Conservation (phyloP, 2,888 invertebrate genomes). For the Bellardia pandia region DNA sequence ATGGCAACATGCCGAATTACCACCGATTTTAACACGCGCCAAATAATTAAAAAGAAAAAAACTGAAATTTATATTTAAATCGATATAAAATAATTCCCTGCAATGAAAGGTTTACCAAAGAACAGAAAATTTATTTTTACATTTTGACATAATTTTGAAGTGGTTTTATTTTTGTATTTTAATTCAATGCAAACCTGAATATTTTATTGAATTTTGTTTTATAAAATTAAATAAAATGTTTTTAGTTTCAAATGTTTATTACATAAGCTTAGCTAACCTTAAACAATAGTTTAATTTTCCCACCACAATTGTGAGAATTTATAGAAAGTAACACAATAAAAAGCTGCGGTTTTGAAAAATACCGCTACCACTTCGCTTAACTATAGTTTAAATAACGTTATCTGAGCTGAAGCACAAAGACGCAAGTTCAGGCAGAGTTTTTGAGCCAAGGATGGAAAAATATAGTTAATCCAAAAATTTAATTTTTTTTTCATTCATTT, state of each 20-base stretch:
- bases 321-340: background rate
- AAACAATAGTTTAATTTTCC: background rate
- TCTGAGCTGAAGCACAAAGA: too few species aligned
- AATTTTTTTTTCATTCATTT: too few species aligned
- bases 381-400: too few species aligned
- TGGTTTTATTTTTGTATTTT: background rate
- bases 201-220: background rate
- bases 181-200: too few species aligned
- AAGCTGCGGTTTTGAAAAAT: background rate
- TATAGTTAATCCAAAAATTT: too few species aligned
- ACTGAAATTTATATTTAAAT: conserved; percentile 15
- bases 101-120: background rate
- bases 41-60: conserved; percentile 66
- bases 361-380: background rate
- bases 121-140: background rate
- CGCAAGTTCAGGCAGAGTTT: too few species aligned
- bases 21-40: conserved; percentile 65
- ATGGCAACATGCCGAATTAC: conserved; percentile 67
- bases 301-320: background rate
- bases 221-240: background rate
- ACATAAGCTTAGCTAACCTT: background rate
- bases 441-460: too few species aligned
- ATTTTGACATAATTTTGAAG: background rate
- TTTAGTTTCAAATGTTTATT: background rate
- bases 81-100: background rate